Percentiles rank a stretch among this genome's conserved stretches.
Evolutionary conservation across 2,113 vertebrate species (phyloP).

Genomic region (Paraplagusia blochii): DNA sequence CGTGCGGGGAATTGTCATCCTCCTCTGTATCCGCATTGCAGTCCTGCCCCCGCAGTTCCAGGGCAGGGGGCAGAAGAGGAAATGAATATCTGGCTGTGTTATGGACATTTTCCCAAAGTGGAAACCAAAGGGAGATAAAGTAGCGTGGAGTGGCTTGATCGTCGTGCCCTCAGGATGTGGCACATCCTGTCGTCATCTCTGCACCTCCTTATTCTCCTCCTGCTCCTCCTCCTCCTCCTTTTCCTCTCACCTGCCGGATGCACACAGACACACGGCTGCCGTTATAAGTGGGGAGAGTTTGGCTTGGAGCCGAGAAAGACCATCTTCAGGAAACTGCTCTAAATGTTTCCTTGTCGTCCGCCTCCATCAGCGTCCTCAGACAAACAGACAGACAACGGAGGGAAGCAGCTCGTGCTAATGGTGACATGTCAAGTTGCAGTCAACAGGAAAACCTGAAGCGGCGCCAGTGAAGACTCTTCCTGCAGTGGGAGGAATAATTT

Average conservation of each 20-base stretch:
- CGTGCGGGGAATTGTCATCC: conserved; percentile 62
- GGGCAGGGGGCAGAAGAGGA: conserved; percentile 42
- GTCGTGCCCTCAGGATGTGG: conserved; percentile 54
- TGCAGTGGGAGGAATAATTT: conserved; percentile 63
- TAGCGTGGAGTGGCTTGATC: conserved; percentile 22
- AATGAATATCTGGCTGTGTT: conserved; percentile 48
- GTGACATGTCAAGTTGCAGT: conserved; percentile 40
- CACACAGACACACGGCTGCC: conserved; percentile 28
- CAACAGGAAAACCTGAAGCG: conserved; percentile 55
- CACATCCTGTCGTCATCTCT: conserved; percentile 53
- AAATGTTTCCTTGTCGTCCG: conserved; percentile 8
- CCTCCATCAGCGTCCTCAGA: conserved; percentile 5
- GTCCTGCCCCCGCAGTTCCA: conserved; percentile 38
- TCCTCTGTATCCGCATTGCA: conserved; percentile 59
- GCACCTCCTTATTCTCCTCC: not conserved
- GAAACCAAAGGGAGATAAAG: conserved; percentile 55
- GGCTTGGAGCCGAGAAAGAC: conserved; percentile 32
- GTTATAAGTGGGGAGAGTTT: conserved; percentile 14
- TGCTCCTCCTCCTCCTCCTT: no score
- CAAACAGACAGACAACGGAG: conserved; percentile 5
- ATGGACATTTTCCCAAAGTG: conserved; percentile 51
- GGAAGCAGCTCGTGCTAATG: conserved; percentile 15
- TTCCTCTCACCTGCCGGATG: conserved; percentile 42
- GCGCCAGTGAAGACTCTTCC: conserved; percentile 41
- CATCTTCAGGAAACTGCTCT: conserved; percentile 38